phyloP scores from a whole-genome alignment of 2,113 vertebrate genomes.

The Menura novaehollandiae region DNA sequence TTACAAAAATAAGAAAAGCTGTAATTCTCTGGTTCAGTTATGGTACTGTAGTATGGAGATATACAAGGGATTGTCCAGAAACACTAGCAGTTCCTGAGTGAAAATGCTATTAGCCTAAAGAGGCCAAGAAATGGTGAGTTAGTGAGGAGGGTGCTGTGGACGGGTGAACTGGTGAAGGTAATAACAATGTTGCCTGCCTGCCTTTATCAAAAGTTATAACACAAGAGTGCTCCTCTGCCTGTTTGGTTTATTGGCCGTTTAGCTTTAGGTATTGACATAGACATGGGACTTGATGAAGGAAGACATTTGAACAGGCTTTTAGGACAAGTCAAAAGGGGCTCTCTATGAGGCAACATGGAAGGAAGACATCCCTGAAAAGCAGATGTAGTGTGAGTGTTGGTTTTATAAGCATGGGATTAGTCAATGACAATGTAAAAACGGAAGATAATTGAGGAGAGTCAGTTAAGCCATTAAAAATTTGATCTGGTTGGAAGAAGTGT shows the following conservation, averaged over 20 bases:
- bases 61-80: neutral
- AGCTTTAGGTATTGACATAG: neutral
- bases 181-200: neutral
- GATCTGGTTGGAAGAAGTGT: neutral
- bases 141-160: neutral
- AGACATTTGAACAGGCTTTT: neutral
- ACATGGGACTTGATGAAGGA: neutral
- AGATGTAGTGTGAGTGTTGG: rapidly evolving
- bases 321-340: neutral
- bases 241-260: neutral
- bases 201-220: neutral
- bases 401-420: neutral
- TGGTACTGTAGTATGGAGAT: neutral
- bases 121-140: neutral
- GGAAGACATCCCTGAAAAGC: neutral
- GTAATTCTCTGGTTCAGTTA: neutral
- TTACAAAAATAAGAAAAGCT: neutral
- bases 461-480: neutral
- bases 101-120: neutral
- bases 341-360: neutral
- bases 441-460: neutral
- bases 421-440: neutral
- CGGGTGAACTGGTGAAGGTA: neutral
- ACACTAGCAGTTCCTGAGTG: neutral
- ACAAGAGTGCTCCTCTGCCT: neutral